These are phyloP conservation scores for Rhagoletis pomonella DNA, from an alignment of 1,140 invertebrate genomes.

Conservation along the genomic window DNA sequence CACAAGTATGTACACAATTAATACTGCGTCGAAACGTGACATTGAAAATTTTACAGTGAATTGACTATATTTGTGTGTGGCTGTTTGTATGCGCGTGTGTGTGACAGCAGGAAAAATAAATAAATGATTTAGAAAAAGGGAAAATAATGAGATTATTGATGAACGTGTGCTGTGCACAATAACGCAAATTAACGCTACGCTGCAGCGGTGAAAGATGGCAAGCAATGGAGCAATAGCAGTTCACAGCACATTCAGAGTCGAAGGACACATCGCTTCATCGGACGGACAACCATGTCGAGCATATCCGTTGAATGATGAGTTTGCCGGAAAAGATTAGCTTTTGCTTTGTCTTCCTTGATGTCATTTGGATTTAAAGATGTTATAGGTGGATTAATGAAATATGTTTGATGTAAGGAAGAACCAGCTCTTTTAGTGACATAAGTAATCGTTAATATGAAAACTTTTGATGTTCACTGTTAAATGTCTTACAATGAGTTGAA, in stretches of 20 bases:
- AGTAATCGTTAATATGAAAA: no score
- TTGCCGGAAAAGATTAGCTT: conserved; percentile 20
- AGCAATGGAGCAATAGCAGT: not conserved
- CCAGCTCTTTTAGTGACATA: not conserved
- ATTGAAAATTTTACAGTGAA: conserved; percentile 43
- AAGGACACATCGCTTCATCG: not conserved
- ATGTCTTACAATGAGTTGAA: no score
- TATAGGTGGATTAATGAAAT: not conserved
- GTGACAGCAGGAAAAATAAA: conserved; percentile 13
- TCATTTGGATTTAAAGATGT: not conserved
- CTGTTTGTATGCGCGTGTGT: not conserved
- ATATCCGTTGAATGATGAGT: not conserved
- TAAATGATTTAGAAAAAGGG: conserved; percentile 46
- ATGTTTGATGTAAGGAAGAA: not conserved
- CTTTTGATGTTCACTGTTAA: no score
- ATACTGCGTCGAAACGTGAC: conserved; percentile 31
- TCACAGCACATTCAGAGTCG: not conserved
- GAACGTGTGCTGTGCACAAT: conserved; percentile 51
- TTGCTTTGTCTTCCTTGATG: not conserved
- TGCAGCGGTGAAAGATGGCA: not conserved
- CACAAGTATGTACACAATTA: not conserved
- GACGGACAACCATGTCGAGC: conserved; percentile 3
- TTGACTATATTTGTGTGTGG: not conserved
- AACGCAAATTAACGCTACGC: conserved; percentile 35
- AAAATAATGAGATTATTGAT: conserved; percentile 53